Base-by-base conservation (phyloP, 2,797 vertebrate genomes). In the Anabacerthia variegaticeps region DNA sequence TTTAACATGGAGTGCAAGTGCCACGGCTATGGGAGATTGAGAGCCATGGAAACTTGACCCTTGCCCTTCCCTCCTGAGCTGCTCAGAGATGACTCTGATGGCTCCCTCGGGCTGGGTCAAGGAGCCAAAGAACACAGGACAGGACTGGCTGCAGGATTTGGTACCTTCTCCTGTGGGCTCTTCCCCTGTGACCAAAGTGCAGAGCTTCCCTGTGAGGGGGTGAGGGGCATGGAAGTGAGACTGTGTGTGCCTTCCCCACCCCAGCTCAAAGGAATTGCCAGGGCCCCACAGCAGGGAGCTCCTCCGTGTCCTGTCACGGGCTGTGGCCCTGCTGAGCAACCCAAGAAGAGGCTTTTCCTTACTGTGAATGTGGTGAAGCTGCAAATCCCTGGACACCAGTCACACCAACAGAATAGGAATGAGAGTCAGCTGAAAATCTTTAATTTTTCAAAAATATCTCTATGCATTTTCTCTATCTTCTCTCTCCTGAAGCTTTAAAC, bases 381-480 rank as follows among this genome's bases (percentile, higher is more conserved):
- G 28, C 23, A 66, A 43, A 78, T 14, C 26, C 11, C 7, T 5
- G 10, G 84, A 34, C 16, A 13, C 44, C 52, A 85, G 34, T 19
- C 41, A 58, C 30, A n/a, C 2, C 20, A 63, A 19, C 7, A 39
- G 56, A 83, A 26, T 3, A 71, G 32, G 19, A 81, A 68, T 10
- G 9, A 80, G 23, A 55, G 2, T 23, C 24, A 56, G n/a, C 28
- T 56, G 48, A 44, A 85, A 80, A 51, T 8, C 3, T 15, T 39
- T 7, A 7, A 8, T 14, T 49, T 46, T 44, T 12, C 0, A 13
- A 78, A 21, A 56, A 36, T 0, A 52, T 0, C 0, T 34, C 58
- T 23, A 16, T 36, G 30, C 3, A 11, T 61, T 68, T 87, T 77
- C 34, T 66, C 10, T 5, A 7, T 48, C 18, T 77, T 66, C 10